Evolutionary conservation across 37 sponge, comb jelly and placozoan genomes (phyloP).

Genomic region (Spongilla lacustris): DNA sequence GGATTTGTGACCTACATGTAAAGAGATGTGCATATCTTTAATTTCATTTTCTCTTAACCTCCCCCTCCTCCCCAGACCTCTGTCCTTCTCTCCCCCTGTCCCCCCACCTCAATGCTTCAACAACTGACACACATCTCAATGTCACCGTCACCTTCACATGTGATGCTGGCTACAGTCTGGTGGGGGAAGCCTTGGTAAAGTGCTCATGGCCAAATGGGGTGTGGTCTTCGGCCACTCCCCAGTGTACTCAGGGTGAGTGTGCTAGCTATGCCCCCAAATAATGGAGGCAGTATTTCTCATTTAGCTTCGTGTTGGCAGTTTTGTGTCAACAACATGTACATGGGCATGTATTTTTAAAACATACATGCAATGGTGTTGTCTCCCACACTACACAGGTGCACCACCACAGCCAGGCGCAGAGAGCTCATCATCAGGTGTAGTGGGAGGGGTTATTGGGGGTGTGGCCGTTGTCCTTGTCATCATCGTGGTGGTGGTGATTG

Average conservation of each 20-base stretch:
- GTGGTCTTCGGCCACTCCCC: neutral
- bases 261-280: neutral
- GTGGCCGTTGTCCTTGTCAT: neutral
- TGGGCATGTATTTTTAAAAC: too few relatives aligned
- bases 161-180: neutral
- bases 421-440: neutral
- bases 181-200: neutral
- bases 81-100: neutral
- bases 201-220: neutral
- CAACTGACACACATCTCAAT: neutral
- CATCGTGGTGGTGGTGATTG: neutral
- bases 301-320: neutral
- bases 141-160: conserved; percentile 1
- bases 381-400: neutral
- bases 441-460: neutral
- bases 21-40: too few relatives aligned
- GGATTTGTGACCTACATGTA: too few relatives aligned
- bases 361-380: neutral
- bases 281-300: neutral
- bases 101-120: neutral
- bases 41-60: too few relatives aligned
- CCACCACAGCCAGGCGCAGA: neutral
- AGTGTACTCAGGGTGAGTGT: neutral
- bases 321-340: neutral
- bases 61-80: neutral